Percentiles rank a stretch among this genome's conserved stretches.
Conservation (phyloP, 2,888 invertebrate genomes). For the Papilio protenor region DNA sequence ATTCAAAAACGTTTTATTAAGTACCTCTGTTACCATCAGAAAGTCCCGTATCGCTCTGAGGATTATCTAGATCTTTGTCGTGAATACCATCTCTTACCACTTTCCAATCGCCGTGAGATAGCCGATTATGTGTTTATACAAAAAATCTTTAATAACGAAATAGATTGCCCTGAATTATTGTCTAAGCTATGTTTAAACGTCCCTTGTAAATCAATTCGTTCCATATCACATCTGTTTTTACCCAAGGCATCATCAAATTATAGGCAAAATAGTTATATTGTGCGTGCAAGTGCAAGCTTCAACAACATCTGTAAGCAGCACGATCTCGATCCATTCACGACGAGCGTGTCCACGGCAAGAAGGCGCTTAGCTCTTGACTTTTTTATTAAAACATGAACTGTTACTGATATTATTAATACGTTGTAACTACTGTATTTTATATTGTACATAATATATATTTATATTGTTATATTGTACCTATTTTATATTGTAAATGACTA, state of each 20-base stretch:
- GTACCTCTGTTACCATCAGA: slow-evolving; percentile 7
- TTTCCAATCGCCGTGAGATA: background rate
- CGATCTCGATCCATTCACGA: too few species aligned
- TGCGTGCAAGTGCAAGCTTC: too few species aligned
- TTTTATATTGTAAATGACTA: too few species aligned
- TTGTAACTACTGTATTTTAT: too few species aligned
- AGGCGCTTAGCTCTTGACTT: too few species aligned
- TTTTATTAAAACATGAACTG: too few species aligned
- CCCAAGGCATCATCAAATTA: background rate
- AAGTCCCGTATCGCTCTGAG: background rate
- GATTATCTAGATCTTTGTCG: background rate
- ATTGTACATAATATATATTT: too few species aligned
- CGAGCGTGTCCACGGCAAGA: too few species aligned
- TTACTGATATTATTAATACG: too few species aligned
- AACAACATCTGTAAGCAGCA: too few species aligned
- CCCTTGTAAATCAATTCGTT: background rate
- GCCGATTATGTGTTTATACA: background rate
- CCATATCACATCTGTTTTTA: too few species aligned
- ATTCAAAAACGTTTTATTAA: slow-evolving; percentile 9
- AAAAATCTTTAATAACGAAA: background rate
- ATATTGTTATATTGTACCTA: too few species aligned
- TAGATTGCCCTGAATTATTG: background rate
- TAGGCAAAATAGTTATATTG: background rate
- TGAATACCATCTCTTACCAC: background rate
- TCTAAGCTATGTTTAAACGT: background rate